phyloP scores from a whole-genome alignment of 2,113 vertebrate species.

The Catharus bicknelli region DNA sequence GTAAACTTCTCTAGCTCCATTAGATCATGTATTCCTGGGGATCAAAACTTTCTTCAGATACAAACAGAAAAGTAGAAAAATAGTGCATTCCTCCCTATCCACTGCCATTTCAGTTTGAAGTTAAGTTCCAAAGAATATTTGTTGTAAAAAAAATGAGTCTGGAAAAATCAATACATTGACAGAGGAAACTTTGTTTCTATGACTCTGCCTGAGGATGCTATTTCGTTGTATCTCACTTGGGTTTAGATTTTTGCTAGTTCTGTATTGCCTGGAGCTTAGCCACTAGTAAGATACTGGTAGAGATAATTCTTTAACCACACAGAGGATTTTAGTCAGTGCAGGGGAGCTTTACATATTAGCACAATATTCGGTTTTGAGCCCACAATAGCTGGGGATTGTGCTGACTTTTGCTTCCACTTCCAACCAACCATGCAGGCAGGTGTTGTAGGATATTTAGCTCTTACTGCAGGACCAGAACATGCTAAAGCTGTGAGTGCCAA shows the following conservation, averaged over 20 bases:
- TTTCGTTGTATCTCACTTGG: slow-evolving; percentile 42
- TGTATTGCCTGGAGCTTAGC: slow-evolving; percentile 39
- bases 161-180: slow-evolving; percentile 53
- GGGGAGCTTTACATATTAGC: background rate
- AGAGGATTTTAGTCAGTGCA: background rate
- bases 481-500: background rate
- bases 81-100: background rate
- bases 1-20: background rate
- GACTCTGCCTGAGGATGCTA: slow-evolving; percentile 35
- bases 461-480: background rate
- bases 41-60: background rate
- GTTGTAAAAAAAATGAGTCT: background rate
- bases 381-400: background rate
- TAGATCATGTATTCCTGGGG: background rate
- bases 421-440: background rate
- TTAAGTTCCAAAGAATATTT: slow-evolving; percentile 1
- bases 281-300: slow-evolving; percentile 14
- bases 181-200: slow-evolving; percentile 38
- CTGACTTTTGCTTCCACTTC: background rate
- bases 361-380: background rate
- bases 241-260: slow-evolving; percentile 40
- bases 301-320: slow-evolving; percentile 24
- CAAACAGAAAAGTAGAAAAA: background rate
- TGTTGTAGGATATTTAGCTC: background rate
- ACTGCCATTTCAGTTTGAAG: background rate